phyloP scores from a whole-genome alignment of 2,113 vertebrate species.

The Alligator sinensis region DNA sequence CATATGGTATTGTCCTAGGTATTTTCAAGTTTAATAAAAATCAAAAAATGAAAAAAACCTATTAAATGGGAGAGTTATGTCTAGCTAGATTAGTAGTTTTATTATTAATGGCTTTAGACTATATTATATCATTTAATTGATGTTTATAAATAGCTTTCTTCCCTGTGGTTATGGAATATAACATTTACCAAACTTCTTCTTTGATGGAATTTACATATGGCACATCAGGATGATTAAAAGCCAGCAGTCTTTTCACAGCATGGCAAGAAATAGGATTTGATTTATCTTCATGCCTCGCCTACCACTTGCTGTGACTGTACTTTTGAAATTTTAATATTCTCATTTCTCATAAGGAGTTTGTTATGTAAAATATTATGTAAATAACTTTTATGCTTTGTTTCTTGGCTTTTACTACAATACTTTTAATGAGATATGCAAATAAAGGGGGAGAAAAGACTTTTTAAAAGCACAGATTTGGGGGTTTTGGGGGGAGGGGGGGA shows the following conservation, averaged over 20 bases:
- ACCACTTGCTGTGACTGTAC: conserved; percentile 82
- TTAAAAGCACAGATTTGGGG: background rate
- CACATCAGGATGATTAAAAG: conserved; percentile 85
- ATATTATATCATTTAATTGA: conserved; percentile 77
- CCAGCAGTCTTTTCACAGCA: conserved; percentile 81
- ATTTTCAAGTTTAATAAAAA: conserved; percentile 28
- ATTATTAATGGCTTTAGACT: conserved; percentile 73
- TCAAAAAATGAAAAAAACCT: background rate
- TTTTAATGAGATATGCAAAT: conserved; percentile 41
- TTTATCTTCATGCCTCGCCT: conserved; percentile 79
- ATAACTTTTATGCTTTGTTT: conserved; percentile 72
- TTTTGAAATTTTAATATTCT: conserved; percentile 85
- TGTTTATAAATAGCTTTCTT: conserved; percentile 81
- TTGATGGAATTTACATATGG: conserved; percentile 85
- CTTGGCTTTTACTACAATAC: conserved; percentile 41
- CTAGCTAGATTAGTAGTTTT: conserved; percentile 65
- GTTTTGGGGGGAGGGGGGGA: no score
- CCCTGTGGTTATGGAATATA: conserved; percentile 77
- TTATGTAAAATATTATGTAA: conserved; percentile 81
- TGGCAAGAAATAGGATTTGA: conserved; percentile 83
- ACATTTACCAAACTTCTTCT: conserved; percentile 82
- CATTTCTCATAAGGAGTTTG: conserved; percentile 78
- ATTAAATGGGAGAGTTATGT: conserved; percentile 31
- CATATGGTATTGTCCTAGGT: background rate
- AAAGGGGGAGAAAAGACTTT: background rate